A percentile compares a stretch with the other conserved stretches of the same genome.
phyloP scores from a whole-genome alignment of 2,888 invertebrate species.

The Petrophora chlorosata region DNA sequence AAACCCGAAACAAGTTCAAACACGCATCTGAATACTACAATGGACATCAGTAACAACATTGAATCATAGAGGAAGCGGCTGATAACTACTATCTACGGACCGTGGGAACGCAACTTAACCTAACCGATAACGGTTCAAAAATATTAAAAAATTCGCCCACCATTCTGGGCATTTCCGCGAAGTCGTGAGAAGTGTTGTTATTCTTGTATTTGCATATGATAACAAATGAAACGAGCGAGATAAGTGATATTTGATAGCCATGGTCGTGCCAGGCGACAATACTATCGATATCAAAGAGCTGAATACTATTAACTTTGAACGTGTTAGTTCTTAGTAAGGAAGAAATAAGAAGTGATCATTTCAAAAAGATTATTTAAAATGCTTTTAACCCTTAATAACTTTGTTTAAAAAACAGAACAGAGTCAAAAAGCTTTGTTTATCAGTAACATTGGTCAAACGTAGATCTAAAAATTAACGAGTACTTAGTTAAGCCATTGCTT shows the following conservation, averaged over 20 bases:
- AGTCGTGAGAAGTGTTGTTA: constrained; percentile 46
- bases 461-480: too few species aligned
- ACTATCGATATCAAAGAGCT: background rate
- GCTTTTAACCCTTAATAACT: too few species aligned
- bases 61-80: constrained; percentile 54
- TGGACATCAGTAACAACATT: constrained; percentile 30
- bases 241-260: constrained; percentile 23
- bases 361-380: too few species aligned
- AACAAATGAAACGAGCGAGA: constrained; percentile 23
- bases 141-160: constrained; percentile 56
- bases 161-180: constrained; percentile 53
- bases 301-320: too few species aligned
- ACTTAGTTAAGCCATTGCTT: too few species aligned
- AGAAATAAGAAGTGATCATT: too few species aligned
- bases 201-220: constrained; percentile 38
- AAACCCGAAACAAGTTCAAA: constrained; percentile 35
- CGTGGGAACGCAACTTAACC: constrained; percentile 63
- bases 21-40: constrained; percentile 37
- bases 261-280: background rate
- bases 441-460: too few species aligned
- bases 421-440: too few species aligned
- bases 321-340: too few species aligned
- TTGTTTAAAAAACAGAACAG: too few species aligned
- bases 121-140: constrained; percentile 44
- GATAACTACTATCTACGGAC: constrained; percentile 58